phyloP scores from a whole-genome alignment of 2,113 vertebrate genomes.

The Lucifuga dentata region DNA sequence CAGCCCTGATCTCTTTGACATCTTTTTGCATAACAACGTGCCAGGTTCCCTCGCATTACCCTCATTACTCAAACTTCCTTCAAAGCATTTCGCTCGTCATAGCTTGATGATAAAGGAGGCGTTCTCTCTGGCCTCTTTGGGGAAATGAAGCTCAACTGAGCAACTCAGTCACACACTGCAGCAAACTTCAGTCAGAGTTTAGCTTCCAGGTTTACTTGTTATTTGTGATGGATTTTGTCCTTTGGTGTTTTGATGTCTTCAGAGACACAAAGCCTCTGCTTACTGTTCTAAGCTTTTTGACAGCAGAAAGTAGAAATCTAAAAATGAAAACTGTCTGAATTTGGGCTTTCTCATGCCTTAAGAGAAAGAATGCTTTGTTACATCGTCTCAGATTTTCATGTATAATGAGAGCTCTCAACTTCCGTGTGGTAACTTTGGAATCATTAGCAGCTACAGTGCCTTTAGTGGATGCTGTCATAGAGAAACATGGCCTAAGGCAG shows the following conservation, averaged over 20 bases:
- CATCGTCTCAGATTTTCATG: slow-evolving; percentile 35
- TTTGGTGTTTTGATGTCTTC: slow-evolving; percentile 40
- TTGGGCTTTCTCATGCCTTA: slow-evolving; percentile 26
- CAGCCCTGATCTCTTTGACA: slow-evolving; percentile 40
- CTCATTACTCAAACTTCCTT: slow-evolving; percentile 61
- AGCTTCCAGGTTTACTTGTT: slow-evolving; percentile 52
- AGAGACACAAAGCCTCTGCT: slow-evolving; percentile 12
- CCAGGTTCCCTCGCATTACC: slow-evolving; percentile 53
- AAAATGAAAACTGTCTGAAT: slow-evolving; percentile 28
- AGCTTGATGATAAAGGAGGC: slow-evolving; percentile 43
- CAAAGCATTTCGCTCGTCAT: slow-evolving; percentile 55
- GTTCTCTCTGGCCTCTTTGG: slow-evolving; percentile 18
- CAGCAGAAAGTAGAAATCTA: slow-evolving; percentile 23
- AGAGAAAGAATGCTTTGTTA: slow-evolving; percentile 28
- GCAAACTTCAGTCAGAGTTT: slow-evolving; percentile 34
- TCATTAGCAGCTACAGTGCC: slow-evolving; percentile 35
- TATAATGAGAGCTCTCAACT: slow-evolving; percentile 41
- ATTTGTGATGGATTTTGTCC: slow-evolving; percentile 54
- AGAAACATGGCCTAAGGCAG: slow-evolving; percentile 43
- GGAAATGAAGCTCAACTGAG: slow-evolving; percentile 35
- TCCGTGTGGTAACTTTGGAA: slow-evolving; percentile 46
- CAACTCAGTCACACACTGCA: slow-evolving; percentile 17
- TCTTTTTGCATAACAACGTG: slow-evolving; percentile 34
- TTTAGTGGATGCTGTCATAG: slow-evolving; percentile 23
- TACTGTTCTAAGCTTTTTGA: slow-evolving; percentile 27